Evolutionary conservation across 2,888 invertebrate species (phyloP).

Genomic region (Homarus gammarus): DNA sequence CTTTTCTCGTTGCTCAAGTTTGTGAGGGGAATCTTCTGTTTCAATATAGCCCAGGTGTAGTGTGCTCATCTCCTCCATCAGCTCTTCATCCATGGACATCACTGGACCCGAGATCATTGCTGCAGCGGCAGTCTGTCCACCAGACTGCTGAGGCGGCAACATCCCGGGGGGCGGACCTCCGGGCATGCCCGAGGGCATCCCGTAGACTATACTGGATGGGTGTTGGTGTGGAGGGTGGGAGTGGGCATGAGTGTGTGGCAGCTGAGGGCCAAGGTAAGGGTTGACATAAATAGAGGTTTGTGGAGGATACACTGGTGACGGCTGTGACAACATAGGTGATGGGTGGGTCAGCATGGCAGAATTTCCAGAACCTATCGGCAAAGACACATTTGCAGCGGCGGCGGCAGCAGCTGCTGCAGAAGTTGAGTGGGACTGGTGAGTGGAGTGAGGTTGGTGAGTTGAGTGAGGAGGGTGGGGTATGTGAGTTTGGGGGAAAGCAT

Average conservation of each 20-base stretch:
- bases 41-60: constrained; percentile 89
- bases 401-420: constrained; percentile 30
- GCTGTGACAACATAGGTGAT: constrained; percentile 67
- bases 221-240: constrained; percentile 64
- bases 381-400: constrained; percentile 40
- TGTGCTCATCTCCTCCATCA: constrained; percentile 87
- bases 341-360: constrained; percentile 66
- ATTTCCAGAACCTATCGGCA: constrained; percentile 58
- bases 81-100: constrained; percentile 79
- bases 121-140: constrained; percentile 15
- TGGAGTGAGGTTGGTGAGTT: constrained; percentile 23
- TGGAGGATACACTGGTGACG: constrained; percentile 51
- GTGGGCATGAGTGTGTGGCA: constrained; percentile 56
- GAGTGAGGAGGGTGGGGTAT: constrained; percentile 48
- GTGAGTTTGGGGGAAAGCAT: constrained; percentile 56
- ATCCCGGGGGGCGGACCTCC: constrained; percentile 59
- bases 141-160: constrained; percentile 43
- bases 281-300: constrained; percentile 71
- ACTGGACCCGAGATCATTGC: constrained; percentile 42
- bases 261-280: constrained; percentile 64
- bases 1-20: constrained; percentile 87
- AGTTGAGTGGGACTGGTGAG: constrained; percentile 34
- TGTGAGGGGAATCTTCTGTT: constrained; percentile 88
- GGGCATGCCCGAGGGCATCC: constrained; percentile 34
- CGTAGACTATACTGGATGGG: constrained; percentile 42